These are phyloP conservation scores for Acromyrmex charruanus DNA, from an alignment of 1,140 invertebrate genomes.

Conservation along the genomic window DNA sequence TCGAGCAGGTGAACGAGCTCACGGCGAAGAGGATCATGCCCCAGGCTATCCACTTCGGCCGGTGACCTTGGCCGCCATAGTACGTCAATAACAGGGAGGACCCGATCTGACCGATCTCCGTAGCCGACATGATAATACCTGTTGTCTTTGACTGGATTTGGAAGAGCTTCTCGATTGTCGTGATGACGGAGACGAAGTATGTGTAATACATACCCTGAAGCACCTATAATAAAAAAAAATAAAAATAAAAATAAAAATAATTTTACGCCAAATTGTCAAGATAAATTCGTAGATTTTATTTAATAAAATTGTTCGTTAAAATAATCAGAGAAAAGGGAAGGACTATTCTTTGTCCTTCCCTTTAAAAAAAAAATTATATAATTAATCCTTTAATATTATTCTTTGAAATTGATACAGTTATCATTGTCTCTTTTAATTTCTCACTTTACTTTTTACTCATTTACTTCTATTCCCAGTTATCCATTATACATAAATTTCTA, in stretches of 20 bases:
- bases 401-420: not conserved
- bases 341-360: not conserved
- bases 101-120: conserved; percentile 97
- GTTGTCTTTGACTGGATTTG: conserved; percentile 98
- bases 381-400: not conserved
- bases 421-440: not conserved
- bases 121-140: conserved; percentile 96
- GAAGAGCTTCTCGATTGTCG: conserved; percentile 98
- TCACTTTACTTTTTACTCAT: not conserved
- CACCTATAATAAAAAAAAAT: conserved; percentile 82
- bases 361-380: not conserved
- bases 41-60: conserved; percentile 98
- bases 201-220: conserved; percentile 98
- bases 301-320: not conserved
- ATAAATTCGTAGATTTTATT: not conserved
- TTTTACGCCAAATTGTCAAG: not conserved
- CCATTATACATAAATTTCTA: not conserved
- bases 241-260: not conserved
- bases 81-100: conserved; percentile 96
- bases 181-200: conserved; percentile 98
- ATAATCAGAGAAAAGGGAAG: not conserved
- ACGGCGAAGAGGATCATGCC: conserved; percentile 96
- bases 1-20: conserved; percentile 94
- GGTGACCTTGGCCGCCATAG: conserved; percentile 96
- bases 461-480: not conserved